Percentiles rank a stretch among this genome's conserved stretches.
Evolutionary conservation across 2,888 invertebrate species (phyloP).

Genomic region (Sepiola atlantica): DNA sequence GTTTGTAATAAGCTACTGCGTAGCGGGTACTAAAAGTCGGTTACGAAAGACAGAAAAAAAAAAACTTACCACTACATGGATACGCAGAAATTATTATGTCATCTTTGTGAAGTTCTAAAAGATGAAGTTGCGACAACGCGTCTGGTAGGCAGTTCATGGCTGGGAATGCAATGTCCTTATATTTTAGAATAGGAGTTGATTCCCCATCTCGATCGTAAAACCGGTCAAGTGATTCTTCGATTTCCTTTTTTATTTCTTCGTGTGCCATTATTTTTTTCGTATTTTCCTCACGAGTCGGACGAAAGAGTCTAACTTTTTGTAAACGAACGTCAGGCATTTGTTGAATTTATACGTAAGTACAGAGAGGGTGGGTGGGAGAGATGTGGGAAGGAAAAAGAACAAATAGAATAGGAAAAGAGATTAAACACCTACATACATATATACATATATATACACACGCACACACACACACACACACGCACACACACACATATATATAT

Average conservation of each 20-base stretch:
- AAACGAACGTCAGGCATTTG: neutral
- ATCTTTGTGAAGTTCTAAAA: neutral
- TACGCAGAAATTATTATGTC: neutral
- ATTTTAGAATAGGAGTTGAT: neutral
- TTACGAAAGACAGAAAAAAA: no score
- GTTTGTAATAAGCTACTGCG: no score
- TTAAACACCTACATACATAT: no score
- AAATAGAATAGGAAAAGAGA: no score
- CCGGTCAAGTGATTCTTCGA: neutral
- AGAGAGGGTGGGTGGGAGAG: no score
- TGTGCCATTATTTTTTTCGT: neutral
- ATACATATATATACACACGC: no score
- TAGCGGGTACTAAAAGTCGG: neutral
- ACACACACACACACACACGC: no score
- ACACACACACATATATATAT: no score
- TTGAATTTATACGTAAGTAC: no score
- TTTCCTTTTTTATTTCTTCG: neutral
- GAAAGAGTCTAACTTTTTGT: neutral
- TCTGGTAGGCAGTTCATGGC: neutral
- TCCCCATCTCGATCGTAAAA: neutral
- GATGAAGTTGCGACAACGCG: neutral
- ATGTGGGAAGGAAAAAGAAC: no score
- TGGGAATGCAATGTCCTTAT: neutral
- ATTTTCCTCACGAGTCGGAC: no score
- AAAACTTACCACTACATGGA: neutral